Evolutionary conservation across 2,797 vertebrate species (phyloP).

Genomic region (Parauchenoglanis punctatus): DNA sequence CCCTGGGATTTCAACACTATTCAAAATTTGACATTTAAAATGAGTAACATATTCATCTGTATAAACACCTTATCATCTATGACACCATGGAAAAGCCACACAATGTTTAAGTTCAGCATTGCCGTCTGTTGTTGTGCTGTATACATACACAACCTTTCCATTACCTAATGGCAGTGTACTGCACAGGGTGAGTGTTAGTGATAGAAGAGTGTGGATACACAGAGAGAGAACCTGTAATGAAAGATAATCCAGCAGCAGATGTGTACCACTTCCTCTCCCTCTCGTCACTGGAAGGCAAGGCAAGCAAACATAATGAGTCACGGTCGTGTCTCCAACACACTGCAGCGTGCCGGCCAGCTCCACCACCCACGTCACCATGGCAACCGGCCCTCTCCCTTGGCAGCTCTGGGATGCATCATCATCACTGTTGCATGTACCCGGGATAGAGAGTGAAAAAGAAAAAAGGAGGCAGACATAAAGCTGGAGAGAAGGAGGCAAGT

Average conservation of each 20-base stretch:
- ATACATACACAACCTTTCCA: constrained; percentile 17
- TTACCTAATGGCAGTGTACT: constrained; percentile 8
- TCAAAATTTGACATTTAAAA: not conserved
- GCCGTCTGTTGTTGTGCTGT: not conserved
- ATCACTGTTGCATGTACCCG: constrained; percentile 35
- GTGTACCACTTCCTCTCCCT: constrained; percentile 42
- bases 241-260: constrained; percentile 44
- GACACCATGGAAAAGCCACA: constrained; percentile 11
- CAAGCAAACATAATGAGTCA: constrained; percentile 57
- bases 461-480: constrained; percentile 14
- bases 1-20: not conserved
- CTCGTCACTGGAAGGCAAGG: constrained; percentile 42
- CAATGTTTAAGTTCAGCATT: not conserved
- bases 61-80: not conserved
- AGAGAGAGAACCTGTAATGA: constrained; percentile 28
- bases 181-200: not conserved
- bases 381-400: constrained; percentile 45
- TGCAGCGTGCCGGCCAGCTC: constrained; percentile 42
- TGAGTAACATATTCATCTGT: not conserved
- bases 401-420: constrained; percentile 56
- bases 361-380: constrained; percentile 48
- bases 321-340: constrained; percentile 47
- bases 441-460: constrained; percentile 20
- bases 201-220: constrained; percentile 10
- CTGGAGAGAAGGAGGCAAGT: not conserved